Evolutionary conservation across 2,113 vertebrate species (phyloP), one percentile per base, ranked within the genome.

Genomic region (Gasterosteus nipponicus): DNA sequence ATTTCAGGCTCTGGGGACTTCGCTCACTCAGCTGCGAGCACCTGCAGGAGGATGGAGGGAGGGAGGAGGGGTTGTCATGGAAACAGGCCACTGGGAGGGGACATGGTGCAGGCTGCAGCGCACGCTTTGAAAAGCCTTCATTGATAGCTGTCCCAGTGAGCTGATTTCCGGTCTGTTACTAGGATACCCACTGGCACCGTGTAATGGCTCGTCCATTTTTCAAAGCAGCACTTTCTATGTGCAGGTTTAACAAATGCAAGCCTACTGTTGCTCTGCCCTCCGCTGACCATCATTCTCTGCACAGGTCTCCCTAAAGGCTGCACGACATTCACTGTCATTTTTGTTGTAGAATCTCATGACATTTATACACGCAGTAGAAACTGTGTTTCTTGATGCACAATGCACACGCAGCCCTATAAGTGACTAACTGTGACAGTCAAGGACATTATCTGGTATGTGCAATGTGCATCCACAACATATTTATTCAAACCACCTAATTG

Each of bases 61-160:
- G n/a, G n/a, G n/a, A n/a, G n/a, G n/a, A 73, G 77, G 65, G 77
- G 93, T 93, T 94, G 92, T 89, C 85, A 89, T 86, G 89, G 93
- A 92, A 94, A 94, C 93, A 90, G 69, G 80, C 85, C 82, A 72
- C 83, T 42, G 63, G 84, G 83, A 91, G 79, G 83, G 85, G 89
- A 91, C 78, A 75, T 14, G 42, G 87, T 49, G 78, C 77, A 70
- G 75, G 79, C 86, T 86, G 74, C 54, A 65, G 70, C 64, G 69
- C 73, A 80, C 11, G 51, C 84, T 91, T 84, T 89, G 76, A 92
- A 89, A 86, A 81, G 83, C 84, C 77, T 69, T 86, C 83, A 90
- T 87, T 91, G 89, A 91, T 89, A 73, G 82, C 83, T 56, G 83
- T 83, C 82, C 87, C 83, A 86, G 46, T 75, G 83, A 90, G 85